phyloP scores from a whole-genome alignment of 2,797 vertebrate species.

The Kryptopterus vitreolus region DNA sequence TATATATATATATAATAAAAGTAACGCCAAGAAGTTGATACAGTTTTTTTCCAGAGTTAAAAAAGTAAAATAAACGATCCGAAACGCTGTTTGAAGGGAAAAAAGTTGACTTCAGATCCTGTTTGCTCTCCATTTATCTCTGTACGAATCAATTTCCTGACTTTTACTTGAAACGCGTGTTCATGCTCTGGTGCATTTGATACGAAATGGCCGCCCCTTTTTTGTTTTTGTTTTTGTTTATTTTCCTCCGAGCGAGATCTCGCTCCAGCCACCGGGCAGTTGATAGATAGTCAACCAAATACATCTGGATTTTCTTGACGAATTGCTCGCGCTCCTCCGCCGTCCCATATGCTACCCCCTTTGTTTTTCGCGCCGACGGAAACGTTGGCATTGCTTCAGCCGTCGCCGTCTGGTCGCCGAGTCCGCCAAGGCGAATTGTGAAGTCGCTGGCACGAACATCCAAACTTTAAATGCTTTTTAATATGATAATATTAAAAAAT shows the following conservation, averaged over 20 bases:
- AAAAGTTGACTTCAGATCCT: not conserved
- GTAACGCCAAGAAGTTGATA: not conserved
- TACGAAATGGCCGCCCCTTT: constrained; percentile 22
- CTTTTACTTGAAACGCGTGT: constrained; percentile 17
- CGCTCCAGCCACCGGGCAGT: constrained; percentile 27
- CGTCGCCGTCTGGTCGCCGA: constrained; percentile 23
- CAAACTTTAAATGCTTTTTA: constrained; percentile 39
- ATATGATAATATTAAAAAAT: too few relatives aligned
- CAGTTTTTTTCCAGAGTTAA: not conserved
- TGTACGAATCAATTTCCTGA: constrained; percentile 18
- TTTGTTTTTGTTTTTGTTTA: too few relatives aligned
- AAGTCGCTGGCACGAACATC: constrained; percentile 14
- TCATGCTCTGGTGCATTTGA: constrained; percentile 30
- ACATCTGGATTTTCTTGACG: constrained; percentile 52
- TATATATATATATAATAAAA: not conserved
- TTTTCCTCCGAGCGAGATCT: constrained; percentile 1
- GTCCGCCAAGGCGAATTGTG: constrained; percentile 24
- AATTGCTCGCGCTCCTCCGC: constrained; percentile 42
- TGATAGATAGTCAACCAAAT: constrained; percentile 53
- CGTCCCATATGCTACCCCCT: constrained; percentile 51
- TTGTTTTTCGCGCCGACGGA: constrained; percentile 42
- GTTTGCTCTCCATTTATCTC: constrained; percentile 5
- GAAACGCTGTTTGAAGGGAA: not conserved
- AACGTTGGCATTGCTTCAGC: constrained; percentile 44
- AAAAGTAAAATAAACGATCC: not conserved